Evolutionary conservation across 35 echinoderm and acorn worm genomes (phyloP).

Genomic region (Anneissia japonica): DNA sequence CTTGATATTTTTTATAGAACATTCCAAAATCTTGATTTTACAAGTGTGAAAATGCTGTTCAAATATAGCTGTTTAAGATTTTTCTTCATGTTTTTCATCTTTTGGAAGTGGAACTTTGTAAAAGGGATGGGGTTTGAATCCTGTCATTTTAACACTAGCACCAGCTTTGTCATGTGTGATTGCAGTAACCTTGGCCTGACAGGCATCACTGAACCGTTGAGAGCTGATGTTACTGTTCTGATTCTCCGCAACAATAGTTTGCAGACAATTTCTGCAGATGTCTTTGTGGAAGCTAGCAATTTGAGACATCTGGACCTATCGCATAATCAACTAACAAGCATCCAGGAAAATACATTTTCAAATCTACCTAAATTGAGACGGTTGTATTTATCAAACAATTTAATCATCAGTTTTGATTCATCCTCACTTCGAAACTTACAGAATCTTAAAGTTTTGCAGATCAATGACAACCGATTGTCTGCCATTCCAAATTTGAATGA

Average conservation of each 20-base stretch:
- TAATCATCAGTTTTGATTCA: background rate
- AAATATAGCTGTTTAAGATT: background rate
- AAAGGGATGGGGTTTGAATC: background rate
- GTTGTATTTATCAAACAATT: background rate
- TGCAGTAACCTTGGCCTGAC: background rate
- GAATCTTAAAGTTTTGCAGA: background rate
- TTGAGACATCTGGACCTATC: background rate
- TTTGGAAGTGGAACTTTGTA: background rate
- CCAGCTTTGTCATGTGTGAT: background rate
- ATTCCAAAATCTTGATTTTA: no score
- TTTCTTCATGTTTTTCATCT: background rate
- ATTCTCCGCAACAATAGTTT: background rate
- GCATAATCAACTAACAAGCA: background rate
- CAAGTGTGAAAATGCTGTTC: background rate
- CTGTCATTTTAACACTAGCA: background rate
- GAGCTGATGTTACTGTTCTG: background rate
- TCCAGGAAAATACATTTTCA: background rate
- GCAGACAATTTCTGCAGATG: background rate
- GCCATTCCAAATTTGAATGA: background rate
- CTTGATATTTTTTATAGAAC: no score
- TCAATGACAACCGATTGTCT: background rate
- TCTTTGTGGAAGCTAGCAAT: background rate
- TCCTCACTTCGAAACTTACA: background rate
- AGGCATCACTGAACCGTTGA: background rate
- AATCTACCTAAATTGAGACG: background rate